Conservation (phyloP, 2,888 invertebrate species). For the Acheta domesticus region DNA sequence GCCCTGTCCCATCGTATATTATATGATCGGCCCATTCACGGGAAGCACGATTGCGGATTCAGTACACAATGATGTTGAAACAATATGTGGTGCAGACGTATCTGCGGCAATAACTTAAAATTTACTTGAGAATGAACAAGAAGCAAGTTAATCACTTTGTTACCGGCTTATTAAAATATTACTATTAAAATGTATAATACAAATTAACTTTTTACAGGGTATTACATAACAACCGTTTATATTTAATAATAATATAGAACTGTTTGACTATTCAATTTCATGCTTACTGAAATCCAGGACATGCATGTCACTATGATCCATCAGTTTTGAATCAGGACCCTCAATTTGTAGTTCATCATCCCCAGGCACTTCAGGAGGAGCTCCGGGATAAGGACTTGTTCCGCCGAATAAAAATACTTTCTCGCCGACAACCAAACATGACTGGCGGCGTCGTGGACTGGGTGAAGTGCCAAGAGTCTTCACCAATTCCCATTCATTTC, state of each 20-base stretch:
- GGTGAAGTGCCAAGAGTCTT: constrained; percentile 59
- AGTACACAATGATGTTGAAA: too few species aligned
- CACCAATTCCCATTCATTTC: constrained; percentile 59
- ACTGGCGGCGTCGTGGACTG: constrained; percentile 69
- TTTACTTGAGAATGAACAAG: too few species aligned
- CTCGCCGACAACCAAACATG: constrained; percentile 69
- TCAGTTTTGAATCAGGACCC: constrained; percentile 50
- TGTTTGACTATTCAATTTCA: too few species aligned
- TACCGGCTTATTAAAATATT: neutral
- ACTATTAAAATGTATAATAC: constrained; percentile 25
- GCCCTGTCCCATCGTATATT: too few species aligned
- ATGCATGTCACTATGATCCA: constrained; percentile 80
- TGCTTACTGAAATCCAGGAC: constrained; percentile 67
- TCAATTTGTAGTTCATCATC: constrained; percentile 29
- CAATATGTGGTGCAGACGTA: too few species aligned
- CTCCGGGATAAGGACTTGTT: constrained; percentile 56
- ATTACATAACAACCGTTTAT: too few species aligned
- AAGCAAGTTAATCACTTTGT: too few species aligned
- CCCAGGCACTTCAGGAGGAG: constrained; percentile 20
- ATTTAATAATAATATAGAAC: too few species aligned
- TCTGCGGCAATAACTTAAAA: too few species aligned
- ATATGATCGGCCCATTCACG: too few species aligned
- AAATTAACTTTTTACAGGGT: neutral
- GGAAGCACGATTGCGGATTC: too few species aligned
- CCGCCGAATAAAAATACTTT: constrained; percentile 85